Base-by-base conservation (phyloP, 2,888 invertebrate species). In the Panzeria rudis region DNA sequence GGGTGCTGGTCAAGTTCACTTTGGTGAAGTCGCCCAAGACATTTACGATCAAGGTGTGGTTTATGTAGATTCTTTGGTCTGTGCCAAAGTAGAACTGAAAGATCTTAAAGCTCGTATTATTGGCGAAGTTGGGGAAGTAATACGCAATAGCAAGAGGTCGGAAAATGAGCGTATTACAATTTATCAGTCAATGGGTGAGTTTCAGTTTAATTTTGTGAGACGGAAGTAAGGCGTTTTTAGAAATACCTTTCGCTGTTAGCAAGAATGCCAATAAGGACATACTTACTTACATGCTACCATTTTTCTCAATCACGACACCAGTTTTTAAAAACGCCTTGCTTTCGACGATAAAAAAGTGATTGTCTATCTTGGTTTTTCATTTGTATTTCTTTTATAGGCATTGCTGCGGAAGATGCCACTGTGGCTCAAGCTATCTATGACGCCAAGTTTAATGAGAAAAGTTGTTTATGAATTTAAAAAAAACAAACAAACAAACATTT, bases 151-250 rank as follows among this genome's bases (percentile, higher is more conserved):
- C 29, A 85, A 87, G 50, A 91, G 92, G 1, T 20, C 20, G 20
- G 80, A 83, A 80, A 76, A 47, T 47, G 29, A 87, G 35, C 89
- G 92, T 59, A 92, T 93, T 2, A 94, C 94, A 5, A 91, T 95
- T n/a, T 95, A 95, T 88, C 95, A 95, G 88, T 95, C 95, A n/a
- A 91, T 95, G 88, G 95, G 95, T 94, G 88, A 89, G 89, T 88
- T 17, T 59, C 17, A 6, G 13, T 0, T 38, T 17, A 44, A n/a
- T 15, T 5, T 3, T 41, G 13, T 3, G 2, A 15, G 15, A 7
- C 41, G 15, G 15, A 41, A 13, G 15, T 41, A 15, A 35, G 8
- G 35, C 35, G 5, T 35, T 35, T 9, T 8, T 35, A 35, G 9
- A 35, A 35, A 35, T 7, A 1, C 7, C 3, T 29, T 4, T 29